Conservation (phyloP, 2,113 vertebrate genomes). For the Nerophis ophidion region DNA sequence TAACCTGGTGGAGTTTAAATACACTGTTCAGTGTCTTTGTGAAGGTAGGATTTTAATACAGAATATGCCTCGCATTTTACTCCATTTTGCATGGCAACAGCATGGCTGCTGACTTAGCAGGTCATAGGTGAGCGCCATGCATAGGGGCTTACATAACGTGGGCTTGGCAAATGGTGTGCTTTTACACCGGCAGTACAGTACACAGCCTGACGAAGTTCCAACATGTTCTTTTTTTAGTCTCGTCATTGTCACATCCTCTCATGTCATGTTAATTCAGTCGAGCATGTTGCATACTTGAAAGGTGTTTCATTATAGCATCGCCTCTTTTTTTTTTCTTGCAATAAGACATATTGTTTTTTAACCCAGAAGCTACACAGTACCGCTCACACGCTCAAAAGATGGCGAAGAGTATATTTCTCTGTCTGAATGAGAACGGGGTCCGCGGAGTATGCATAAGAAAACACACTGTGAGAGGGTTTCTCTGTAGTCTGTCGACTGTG, state of each 20-base stretch:
- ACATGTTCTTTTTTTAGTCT: conserved; percentile 30
- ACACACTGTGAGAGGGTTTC: conserved; percentile 52
- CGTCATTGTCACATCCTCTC: conserved; percentile 18
- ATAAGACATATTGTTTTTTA: neutral
- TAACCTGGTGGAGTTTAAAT: no score
- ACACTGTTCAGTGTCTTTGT: no score
- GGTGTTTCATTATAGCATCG: conserved; percentile 47
- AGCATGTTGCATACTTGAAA: conserved; percentile 37
- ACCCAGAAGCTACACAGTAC: neutral
- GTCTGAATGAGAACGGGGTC: neutral
- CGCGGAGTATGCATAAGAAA: conserved; percentile 57
- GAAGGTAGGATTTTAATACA: neutral
- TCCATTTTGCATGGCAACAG: neutral
- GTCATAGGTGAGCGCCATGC: conserved; percentile 20
- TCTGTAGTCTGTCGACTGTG: conserved; percentile 50
- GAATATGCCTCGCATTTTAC: neutral
- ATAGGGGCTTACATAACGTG: conserved; percentile 11
- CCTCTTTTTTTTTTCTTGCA: conserved; percentile 14
- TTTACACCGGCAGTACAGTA: conserved; percentile 2
- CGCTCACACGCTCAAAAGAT: neutral
- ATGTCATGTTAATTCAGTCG: conserved; percentile 17
- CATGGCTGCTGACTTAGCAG: conserved; percentile 15
- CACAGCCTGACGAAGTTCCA: conserved; percentile 36
- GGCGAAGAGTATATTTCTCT: neutral
- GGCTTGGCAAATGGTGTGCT: conserved; percentile 55